phyloP scores from a whole-genome alignment of 2,113 vertebrate species.

The Corydoras maculifer region DNA sequence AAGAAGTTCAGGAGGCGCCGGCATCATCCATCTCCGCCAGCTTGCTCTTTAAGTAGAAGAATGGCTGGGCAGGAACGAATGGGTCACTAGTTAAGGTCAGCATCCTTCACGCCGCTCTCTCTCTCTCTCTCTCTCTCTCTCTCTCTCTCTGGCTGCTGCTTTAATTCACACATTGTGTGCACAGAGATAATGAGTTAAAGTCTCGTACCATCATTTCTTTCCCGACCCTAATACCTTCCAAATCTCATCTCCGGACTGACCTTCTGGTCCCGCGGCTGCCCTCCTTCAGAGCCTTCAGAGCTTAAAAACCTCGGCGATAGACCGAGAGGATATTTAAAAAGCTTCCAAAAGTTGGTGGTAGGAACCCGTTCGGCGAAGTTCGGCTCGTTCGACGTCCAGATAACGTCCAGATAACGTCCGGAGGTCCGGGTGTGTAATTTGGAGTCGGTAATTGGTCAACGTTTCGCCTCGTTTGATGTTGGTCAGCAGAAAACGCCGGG shows the following conservation, averaged over 20 bases:
- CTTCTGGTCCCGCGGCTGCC: slow-evolving; percentile 1
- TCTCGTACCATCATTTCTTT: slow-evolving; percentile 19
- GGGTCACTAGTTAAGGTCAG: slow-evolving; percentile 56
- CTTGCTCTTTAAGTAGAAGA: slow-evolving; percentile 50
- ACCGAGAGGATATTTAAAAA: too few species aligned
- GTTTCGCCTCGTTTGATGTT: too few species aligned
- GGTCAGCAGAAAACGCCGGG: too few species aligned
- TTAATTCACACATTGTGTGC: slow-evolving; percentile 48
- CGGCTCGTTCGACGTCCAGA: too few species aligned
- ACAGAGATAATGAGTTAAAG: slow-evolving; percentile 55
- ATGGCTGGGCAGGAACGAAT: slow-evolving; percentile 46
- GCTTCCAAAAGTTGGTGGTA: too few species aligned
- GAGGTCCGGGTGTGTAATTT: too few species aligned
- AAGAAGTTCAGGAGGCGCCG: slow-evolving; percentile 55
- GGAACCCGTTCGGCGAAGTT: too few species aligned
- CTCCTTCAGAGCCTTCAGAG: too few species aligned
- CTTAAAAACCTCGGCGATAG: too few species aligned
- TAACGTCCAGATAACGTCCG: too few species aligned
- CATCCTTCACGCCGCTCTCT: slow-evolving; percentile 52
- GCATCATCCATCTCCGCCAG: slow-evolving; percentile 50
- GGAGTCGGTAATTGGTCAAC: too few species aligned
- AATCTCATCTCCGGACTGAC: neutral
- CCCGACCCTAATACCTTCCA: slow-evolving; percentile 11
- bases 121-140: slow-evolving; percentile 25
- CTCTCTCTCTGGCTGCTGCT: slow-evolving; percentile 18